phyloP scores from a whole-genome alignment of 2,888 invertebrate genomes.

The Chloromyia formosa region DNA sequence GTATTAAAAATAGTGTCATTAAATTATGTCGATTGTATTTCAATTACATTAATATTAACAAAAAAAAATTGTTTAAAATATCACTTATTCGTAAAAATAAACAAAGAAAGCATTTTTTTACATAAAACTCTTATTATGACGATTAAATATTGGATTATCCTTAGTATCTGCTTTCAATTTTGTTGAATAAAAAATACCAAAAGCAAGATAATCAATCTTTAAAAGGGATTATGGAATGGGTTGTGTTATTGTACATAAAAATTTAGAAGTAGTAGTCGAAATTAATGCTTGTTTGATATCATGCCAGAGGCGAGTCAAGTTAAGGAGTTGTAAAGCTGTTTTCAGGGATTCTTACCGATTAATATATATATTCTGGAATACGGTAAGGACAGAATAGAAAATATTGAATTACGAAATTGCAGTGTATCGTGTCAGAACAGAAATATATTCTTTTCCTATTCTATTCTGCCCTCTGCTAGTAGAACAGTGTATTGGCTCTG shows the following conservation, averaged over 20 bases:
- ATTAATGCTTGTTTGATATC: too few relatives aligned
- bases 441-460: too few relatives aligned
- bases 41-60: conserved; percentile 27
- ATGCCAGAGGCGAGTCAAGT: too few relatives aligned
- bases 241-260: background rate
- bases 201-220: background rate
- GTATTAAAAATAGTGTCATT: conserved; percentile 25
- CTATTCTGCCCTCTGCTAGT: too few relatives aligned
- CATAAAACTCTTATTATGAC: background rate
- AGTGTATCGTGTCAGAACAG: too few relatives aligned
- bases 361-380: too few relatives aligned
- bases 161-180: background rate
- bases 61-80: conserved; percentile 10
- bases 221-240: background rate
- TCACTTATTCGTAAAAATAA: conserved; percentile 21
- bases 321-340: too few relatives aligned
- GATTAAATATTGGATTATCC: background rate
- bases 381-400: too few relatives aligned
- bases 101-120: conserved; percentile 12
- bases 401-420: too few relatives aligned
- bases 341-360: too few relatives aligned
- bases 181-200: background rate
- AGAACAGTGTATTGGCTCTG: too few relatives aligned
- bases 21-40: conserved; percentile 6
- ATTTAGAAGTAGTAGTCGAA: background rate